Base-by-base conservation (phyloP, 2,888 invertebrate species). In the Thera obeliscata region DNA sequence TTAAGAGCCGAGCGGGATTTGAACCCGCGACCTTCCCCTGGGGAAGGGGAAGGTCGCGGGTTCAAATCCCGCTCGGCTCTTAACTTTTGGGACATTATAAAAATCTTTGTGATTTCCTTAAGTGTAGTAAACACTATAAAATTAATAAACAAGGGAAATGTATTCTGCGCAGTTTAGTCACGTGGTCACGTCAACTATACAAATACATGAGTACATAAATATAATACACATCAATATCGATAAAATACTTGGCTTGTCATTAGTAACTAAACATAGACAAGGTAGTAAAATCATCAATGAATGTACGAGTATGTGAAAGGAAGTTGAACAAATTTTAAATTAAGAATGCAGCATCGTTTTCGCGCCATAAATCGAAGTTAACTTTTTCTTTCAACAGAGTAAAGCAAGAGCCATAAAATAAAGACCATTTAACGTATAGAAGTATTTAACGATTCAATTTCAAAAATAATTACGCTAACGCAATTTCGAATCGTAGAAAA, bases 401-500 rank as follows among this genome's bases (percentile, higher is more conserved):
- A 22, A 38, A 22, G 43, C 55, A 12, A 35, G 50, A 54, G 64
- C 54, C 68, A 67, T 64, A 66, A 71, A 68, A 67, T 66, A 73
- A 64, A 35, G 79, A 77, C 74, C 74, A 78, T 78, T 80, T n/a
- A n/a, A n/a, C n/a, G n/a, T n/a, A n/a, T n/a, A n/a, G n/a, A 77
- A 78, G 62, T 65, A 56, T 78, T 83, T 83, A 87, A 87, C 87
- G 81, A 86, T 87, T 87, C 82, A 85, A 87, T 88, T 88, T 82
- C 66, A 77, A 87, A 87, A 82, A 85, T 85, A 86, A 88, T 87
- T 86, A 84, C 75, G 70, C 67, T 73, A 78, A 80, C 81, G 78
- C 80, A 79, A 83, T 85, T 85, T 82, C 69, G 73, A 81, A 81
- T 77, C 77, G 74, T 73, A 74, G 76, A 79, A 79, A 82, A 81